Conservation (phyloP, 2,797 vertebrate genomes). For the Helicolenus hilgendorfi region DNA sequence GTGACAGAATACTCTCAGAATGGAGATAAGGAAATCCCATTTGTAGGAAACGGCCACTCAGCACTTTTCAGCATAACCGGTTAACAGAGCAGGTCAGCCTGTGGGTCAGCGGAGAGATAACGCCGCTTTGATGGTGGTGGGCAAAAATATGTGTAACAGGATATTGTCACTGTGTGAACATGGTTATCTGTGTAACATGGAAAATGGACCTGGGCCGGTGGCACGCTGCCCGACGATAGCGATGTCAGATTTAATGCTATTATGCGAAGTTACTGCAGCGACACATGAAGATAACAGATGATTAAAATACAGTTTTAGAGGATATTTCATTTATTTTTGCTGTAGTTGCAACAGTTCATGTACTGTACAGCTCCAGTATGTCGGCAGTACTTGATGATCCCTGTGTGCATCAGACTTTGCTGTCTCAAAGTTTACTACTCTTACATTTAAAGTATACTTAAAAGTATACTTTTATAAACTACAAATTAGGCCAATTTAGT, state of each 20-base stretch:
- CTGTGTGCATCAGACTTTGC: background rate
- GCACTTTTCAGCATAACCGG: conserved; percentile 75
- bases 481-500: too few species aligned
- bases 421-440: background rate
- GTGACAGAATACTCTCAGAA: conserved; percentile 72
- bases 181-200: conserved; percentile 39
- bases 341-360: conserved; percentile 2
- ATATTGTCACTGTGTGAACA: conserved; percentile 46
- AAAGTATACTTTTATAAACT: too few species aligned
- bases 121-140: conserved; percentile 38
- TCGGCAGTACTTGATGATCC: background rate
- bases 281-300: conserved; percentile 4
- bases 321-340: background rate
- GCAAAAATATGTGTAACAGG: conserved; percentile 48
- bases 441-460: too few species aligned
- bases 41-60: conserved; percentile 80
- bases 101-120: conserved; percentile 70
- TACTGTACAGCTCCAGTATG: background rate
- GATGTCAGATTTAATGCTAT: conserved; percentile 20
- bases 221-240: background rate
- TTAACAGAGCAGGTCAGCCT: conserved; percentile 74
- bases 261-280: conserved; percentile 2
- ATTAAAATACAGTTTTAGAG: background rate
- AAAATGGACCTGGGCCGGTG: conserved; percentile 11
- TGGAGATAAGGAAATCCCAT: conserved; percentile 88